These are phyloP conservation scores for Brachionus sp. DNA, from an alignment of 1,140 invertebrate genomes.

Conservation along the genomic window DNA sequence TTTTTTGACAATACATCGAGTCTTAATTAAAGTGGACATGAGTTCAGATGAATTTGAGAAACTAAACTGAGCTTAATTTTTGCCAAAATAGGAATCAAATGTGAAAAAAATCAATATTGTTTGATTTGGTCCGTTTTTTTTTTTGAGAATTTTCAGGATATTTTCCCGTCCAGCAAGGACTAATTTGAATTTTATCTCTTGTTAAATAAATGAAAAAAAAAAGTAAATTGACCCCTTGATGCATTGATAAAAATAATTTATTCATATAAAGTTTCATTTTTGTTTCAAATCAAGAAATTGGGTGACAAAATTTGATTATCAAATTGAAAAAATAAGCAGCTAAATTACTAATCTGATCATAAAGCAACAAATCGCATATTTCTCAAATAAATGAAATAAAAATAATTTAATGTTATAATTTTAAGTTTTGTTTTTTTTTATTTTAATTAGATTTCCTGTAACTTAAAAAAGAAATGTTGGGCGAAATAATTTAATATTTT, in stretches of 20 bases:
- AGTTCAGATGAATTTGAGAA: not conserved
- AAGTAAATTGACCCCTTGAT: too few species aligned
- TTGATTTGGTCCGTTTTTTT: too few species aligned
- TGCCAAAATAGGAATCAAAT: not conserved
- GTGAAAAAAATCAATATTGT: not conserved
- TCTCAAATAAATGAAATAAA: too few species aligned
- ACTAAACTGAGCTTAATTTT: not conserved
- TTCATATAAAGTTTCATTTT: not conserved
- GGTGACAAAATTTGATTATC: constrained; percentile 57
- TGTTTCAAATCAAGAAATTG: constrained; percentile 53
- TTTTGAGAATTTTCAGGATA: not conserved
- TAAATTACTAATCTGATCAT: constrained; percentile 59
- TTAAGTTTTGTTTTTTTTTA: not conserved
- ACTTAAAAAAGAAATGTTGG: constrained; percentile 56
- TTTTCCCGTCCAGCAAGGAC: not conserved
- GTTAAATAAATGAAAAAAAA: too few species aligned
- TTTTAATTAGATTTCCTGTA: not conserved
- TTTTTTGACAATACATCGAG: not conserved
- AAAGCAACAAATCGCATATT: constrained; percentile 53
- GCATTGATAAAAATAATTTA: not conserved
- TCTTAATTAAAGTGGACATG: not conserved
- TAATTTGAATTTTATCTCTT: too few species aligned
- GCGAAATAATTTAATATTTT: constrained; percentile 56
- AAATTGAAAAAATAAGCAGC: constrained; percentile 59
- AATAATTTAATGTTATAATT: too few species aligned